phyloP scores from a whole-genome alignment of 2,113 vertebrate genomes.

The Archilochus colubris region DNA sequence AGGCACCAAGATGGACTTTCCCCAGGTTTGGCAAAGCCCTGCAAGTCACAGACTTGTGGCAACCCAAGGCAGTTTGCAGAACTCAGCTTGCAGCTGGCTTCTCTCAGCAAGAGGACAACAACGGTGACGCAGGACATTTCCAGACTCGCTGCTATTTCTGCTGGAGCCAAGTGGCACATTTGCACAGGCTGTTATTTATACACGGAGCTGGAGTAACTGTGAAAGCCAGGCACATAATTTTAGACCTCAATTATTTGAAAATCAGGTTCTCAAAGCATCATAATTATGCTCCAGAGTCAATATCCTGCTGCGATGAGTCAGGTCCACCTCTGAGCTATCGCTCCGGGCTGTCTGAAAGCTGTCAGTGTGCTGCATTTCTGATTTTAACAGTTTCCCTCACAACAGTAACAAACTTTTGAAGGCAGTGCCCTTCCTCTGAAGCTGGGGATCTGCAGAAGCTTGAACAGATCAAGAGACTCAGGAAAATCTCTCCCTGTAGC shows the following conservation, averaged over 20 bases:
- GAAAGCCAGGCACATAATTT: constrained; percentile 38
- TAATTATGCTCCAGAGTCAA: constrained; percentile 59
- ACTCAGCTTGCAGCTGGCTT: not conserved
- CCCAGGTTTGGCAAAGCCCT: not conserved
- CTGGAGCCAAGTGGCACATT: constrained; percentile 20
- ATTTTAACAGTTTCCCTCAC: not conserved
- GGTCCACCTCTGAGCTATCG: constrained; percentile 23
- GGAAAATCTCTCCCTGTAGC: not conserved
- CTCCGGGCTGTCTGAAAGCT: constrained; percentile 22
- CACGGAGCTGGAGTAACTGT: constrained; percentile 25
- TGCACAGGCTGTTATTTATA: not conserved
- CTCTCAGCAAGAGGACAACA: not conserved
- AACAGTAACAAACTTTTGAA: not conserved
- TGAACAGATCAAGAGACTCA: not conserved
- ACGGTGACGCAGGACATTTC: not conserved
- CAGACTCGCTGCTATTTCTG: not conserved
- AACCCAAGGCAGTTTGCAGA: not conserved
- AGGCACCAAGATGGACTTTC: not conserved
- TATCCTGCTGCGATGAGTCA: constrained; percentile 58
- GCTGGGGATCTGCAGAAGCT: not conserved
- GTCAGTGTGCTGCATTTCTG: not conserved
- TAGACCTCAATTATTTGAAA: constrained; percentile 64
- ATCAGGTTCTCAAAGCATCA: constrained; percentile 52
- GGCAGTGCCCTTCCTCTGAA: not conserved
- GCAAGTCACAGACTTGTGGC: not conserved